These are phyloP conservation scores for Ivindomyrus marchei DNA, from an alignment of 2,113 vertebrate genomes.

Conservation along the genomic window DNA sequence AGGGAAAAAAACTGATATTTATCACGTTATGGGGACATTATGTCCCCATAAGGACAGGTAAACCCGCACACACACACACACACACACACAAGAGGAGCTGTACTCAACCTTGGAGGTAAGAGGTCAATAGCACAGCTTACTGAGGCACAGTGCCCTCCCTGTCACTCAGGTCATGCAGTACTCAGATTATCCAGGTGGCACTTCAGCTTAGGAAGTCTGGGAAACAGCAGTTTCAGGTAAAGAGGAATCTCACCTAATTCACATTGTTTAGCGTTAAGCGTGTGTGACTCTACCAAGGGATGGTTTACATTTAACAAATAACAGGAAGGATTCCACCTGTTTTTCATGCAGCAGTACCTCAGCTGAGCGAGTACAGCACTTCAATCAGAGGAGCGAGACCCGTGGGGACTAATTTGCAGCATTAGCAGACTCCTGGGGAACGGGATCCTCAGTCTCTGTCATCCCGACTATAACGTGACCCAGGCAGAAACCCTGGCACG, in stretches of 20 bases:
- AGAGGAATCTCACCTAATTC: background rate
- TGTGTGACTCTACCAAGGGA: background rate
- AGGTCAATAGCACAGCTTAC: background rate
- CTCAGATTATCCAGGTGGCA: background rate
- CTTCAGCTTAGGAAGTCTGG: background rate
- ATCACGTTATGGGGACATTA: too few species aligned
- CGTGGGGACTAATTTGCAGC: background rate
- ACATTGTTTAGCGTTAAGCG: background rate
- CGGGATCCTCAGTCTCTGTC: background rate
- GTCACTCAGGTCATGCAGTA: background rate
- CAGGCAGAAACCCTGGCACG: background rate
- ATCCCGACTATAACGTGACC: background rate
- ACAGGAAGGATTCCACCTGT: background rate
- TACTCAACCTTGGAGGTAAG: background rate
- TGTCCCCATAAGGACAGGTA: too few species aligned
- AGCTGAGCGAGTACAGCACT: background rate
- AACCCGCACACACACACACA: too few species aligned
- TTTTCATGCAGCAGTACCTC: background rate
- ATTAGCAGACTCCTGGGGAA: background rate
- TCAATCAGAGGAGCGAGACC: background rate
- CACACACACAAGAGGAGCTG: background rate
- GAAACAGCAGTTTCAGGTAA: background rate
- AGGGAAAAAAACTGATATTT: too few species aligned
- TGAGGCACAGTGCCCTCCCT: background rate
- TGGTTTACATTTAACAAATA: background rate